Percentiles rank a stretch among this genome's conserved stretches.
Conservation (phyloP, 2,113 vertebrate genomes). For the Seriola dumerili region DNA sequence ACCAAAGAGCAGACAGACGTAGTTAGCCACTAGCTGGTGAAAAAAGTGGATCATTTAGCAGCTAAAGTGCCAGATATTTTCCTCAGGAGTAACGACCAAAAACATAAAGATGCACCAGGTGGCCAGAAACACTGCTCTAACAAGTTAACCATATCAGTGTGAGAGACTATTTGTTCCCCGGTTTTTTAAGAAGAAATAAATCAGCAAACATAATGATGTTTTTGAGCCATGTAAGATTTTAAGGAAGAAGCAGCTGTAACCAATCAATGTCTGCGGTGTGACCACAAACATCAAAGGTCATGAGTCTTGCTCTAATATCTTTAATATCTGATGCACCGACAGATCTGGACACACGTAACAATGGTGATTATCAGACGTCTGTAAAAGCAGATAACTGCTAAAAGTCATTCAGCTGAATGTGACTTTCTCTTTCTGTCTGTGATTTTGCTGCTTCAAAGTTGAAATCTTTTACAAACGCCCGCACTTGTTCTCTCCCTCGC, state of each 20-base stretch:
- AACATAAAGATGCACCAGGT: too few species aligned
- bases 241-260: neutral
- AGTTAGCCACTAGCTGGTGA: too few species aligned
- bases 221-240: neutral
- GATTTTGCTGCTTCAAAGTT: constrained; percentile 7
- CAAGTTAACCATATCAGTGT: too few species aligned
- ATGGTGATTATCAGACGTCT: neutral
- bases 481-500: neutral
- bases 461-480: constrained; percentile 4
- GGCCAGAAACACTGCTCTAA: too few species aligned
- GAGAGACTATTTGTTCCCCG: too few species aligned
- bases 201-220: too few species aligned
- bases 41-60: too few species aligned
- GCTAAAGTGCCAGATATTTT: too few species aligned
- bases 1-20: too few species aligned
- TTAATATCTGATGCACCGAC: too few species aligned
- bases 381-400: neutral
- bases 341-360: neutral
- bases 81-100: too few species aligned
- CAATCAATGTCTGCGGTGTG: neutral
- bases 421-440: neutral
- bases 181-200: too few species aligned
- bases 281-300: neutral
- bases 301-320: neutral
- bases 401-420: neutral